Percentiles rank a stretch among this genome's conserved stretches.
These are phyloP conservation scores for Leptinotarsa rubiginosa DNA, from an alignment of 2,888 invertebrate genomes.

Conservation along the genomic window DNA sequence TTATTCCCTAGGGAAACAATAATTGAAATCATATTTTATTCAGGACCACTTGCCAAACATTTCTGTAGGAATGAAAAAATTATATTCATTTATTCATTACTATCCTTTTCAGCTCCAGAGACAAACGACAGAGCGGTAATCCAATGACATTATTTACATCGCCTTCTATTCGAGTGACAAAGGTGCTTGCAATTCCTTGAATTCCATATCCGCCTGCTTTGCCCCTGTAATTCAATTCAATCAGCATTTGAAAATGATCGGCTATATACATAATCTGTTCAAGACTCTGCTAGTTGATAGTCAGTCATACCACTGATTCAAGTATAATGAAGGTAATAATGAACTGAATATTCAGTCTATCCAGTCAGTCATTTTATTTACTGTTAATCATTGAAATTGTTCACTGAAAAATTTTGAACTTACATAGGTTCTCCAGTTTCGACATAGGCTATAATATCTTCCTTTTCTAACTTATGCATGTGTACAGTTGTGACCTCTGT, in stretches of 20 bases:
- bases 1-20: too few species aligned
- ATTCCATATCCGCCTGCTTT: slow-evolving; percentile 81
- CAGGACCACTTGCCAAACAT: neutral
- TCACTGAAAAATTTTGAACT: slow-evolving; percentile 54
- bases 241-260: neutral
- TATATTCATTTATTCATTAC: slow-evolving; percentile 36
- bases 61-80: neutral
- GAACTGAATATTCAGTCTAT: too few species aligned
- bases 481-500: slow-evolving; percentile 85
- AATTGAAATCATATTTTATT: too few species aligned
- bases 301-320: too few species aligned
- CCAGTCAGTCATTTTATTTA: too few species aligned
- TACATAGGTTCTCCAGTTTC: slow-evolving; percentile 91
- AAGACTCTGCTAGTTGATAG: neutral
- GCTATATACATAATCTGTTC: neutral
- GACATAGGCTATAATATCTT: slow-evolving; percentile 86
- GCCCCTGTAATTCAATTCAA: slow-evolving; percentile 56
- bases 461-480: slow-evolving; percentile 79
- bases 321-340: too few species aligned
- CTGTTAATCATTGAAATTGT: too few species aligned
- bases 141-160: slow-evolving; percentile 80
- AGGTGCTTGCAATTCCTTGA: slow-evolving; percentile 74
- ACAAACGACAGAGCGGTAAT: slow-evolving; percentile 71
- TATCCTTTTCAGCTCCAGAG: slow-evolving; percentile 57
- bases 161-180: slow-evolving; percentile 73